phyloP scores from a whole-genome alignment of 64 coral and sea anemone genomes.

The Montipora cactus region DNA sequence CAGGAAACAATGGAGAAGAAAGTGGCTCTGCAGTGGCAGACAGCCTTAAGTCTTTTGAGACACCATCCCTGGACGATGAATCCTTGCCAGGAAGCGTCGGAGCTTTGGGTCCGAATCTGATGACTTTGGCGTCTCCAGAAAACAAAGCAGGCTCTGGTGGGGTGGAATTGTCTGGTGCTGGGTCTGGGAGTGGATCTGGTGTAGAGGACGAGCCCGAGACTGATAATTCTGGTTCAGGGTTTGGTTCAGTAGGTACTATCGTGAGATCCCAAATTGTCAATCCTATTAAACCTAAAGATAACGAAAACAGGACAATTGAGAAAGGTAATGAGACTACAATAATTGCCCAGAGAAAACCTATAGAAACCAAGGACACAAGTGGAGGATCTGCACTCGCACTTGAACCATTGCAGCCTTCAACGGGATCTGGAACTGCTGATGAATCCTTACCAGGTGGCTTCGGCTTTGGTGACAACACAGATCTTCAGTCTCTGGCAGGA shows the following conservation, averaged over 20 bases:
- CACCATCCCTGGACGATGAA: slow-evolving; percentile 64
- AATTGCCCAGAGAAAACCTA: slow-evolving; percentile 34
- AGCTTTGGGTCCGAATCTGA: slow-evolving; percentile 86
- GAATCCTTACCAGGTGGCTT: slow-evolving; percentile 62
- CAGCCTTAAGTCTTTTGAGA: slow-evolving; percentile 28
- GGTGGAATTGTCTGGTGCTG: slow-evolving; percentile 27
- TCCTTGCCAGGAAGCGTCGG: slow-evolving; percentile 87
- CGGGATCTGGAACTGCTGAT: slow-evolving; percentile 39
- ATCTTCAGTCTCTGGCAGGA: slow-evolving; percentile 61
- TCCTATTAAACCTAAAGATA: background rate
- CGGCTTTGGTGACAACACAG: slow-evolving; percentile 41
- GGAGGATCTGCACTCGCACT: slow-evolving; percentile 67
- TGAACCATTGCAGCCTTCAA: slow-evolving; percentile 18
- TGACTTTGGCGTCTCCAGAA: slow-evolving; percentile 85
- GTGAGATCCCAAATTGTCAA: background rate
- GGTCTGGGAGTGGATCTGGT: slow-evolving; percentile 18
- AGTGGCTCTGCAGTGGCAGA: slow-evolving; percentile 29
- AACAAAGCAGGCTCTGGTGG: slow-evolving; percentile 63
- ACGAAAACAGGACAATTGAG: slow-evolving; percentile 20
- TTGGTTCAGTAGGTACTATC: background rate
- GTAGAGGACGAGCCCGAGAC: slow-evolving; percentile 1
- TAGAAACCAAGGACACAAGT: slow-evolving; percentile 18
- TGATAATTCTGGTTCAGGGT: slow-evolving; percentile 55
- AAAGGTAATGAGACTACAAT: slow-evolving; percentile 56
- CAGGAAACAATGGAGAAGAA: slow-evolving; percentile 43